Percentiles rank a stretch among this genome's conserved stretches.
phyloP scores from a whole-genome alignment of 2,797 vertebrate species.

The Gobionotothen gibberifrons region DNA sequence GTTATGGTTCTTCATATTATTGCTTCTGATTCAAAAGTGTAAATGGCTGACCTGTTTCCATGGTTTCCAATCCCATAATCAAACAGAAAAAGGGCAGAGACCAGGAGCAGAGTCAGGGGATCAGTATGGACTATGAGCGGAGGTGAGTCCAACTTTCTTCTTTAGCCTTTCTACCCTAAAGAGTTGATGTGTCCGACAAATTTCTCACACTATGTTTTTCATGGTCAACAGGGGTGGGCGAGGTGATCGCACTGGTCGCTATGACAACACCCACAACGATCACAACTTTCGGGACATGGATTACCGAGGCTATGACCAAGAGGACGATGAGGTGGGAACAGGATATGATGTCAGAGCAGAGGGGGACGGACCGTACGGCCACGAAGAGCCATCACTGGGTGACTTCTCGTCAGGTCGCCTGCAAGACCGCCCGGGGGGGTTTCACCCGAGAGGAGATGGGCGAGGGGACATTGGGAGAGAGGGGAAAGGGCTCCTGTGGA shows the following conservation, averaged over 20 bases:
- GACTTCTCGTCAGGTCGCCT: slow-evolving; percentile 67
- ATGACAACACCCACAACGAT: slow-evolving; percentile 84
- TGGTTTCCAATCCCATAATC: slow-evolving; percentile 46
- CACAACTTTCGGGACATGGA: slow-evolving; percentile 94
- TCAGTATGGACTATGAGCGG: slow-evolving; percentile 82
- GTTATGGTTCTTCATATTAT: not conserved
- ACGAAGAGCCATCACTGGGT: slow-evolving; percentile 49
- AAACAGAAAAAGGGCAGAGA: slow-evolving; percentile 34
- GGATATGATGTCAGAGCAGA: slow-evolving; percentile 57
- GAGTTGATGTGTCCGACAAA: not conserved
- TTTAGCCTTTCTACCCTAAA: not conserved
- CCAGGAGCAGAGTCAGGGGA: slow-evolving; percentile 41
- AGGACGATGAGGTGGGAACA: slow-evolving; percentile 76
- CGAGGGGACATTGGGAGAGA: slow-evolving; percentile 56
- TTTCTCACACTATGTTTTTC: slow-evolving; percentile 13
- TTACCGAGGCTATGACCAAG: slow-evolving; percentile 88
- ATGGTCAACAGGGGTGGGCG: slow-evolving; percentile 84
- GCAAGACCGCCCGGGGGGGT: slow-evolving; percentile 63
- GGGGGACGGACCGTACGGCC: slow-evolving; percentile 57
- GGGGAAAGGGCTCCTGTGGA: slow-evolving; percentile 60
- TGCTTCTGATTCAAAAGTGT: not conserved
- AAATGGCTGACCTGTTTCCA: slow-evolving; percentile 10
- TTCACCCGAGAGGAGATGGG: slow-evolving; percentile 70
- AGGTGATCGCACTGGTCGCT: slow-evolving; percentile 90
- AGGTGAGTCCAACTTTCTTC: slow-evolving; percentile 69